Conservation (phyloP, 2,888 invertebrate species). For the Julus scandinavius region DNA sequence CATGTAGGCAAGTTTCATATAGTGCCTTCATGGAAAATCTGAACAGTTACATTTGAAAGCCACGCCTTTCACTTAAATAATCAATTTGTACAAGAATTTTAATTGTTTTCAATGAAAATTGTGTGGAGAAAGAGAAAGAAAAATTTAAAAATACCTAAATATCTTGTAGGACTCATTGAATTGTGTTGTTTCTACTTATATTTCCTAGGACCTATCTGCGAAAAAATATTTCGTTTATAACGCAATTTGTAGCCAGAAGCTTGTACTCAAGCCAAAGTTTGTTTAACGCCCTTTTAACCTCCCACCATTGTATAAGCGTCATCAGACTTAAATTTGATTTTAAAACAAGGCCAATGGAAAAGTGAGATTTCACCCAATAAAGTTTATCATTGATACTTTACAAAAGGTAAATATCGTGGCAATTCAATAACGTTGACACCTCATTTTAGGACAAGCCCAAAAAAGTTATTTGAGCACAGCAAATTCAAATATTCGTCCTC, state of each 20-base stretch:
- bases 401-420: background rate
- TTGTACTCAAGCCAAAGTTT: background rate
- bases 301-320: background rate
- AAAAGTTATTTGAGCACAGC: background rate
- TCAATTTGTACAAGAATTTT: too few relatives aligned
- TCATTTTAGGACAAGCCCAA: background rate
- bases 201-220: background rate
- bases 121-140: too few relatives aligned
- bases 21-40: too few relatives aligned
- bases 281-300: background rate
- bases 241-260: background rate
- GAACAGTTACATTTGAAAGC: too few relatives aligned
- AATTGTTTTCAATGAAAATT: too few relatives aligned
- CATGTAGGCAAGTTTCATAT: too few relatives aligned
- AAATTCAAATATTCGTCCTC: background rate
- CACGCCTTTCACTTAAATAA: too few relatives aligned
- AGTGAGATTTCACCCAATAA: background rate
- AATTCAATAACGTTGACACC: background rate
- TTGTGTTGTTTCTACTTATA: background rate
- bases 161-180: too few relatives aligned
- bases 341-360: background rate
- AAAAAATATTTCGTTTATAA: background rate
- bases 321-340: background rate
- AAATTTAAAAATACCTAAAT: too few relatives aligned
- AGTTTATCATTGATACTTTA: background rate